Base-by-base conservation (phyloP, 2,888 invertebrate genomes). In the Oscheius sp. region DNA sequence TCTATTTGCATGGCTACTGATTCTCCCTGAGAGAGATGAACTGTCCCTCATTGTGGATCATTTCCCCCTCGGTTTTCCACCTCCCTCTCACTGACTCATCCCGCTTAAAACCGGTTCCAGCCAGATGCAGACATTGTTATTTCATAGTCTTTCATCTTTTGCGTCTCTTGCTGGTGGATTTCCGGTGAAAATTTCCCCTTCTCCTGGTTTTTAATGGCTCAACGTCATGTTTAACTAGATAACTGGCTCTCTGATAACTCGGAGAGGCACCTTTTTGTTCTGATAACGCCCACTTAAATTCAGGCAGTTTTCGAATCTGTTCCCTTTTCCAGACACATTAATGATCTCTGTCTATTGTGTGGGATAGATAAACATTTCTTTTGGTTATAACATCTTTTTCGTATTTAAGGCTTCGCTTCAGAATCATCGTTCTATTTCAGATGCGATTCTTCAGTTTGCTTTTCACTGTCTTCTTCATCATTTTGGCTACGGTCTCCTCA, bases 361-460 rank as follows among this genome's bases (percentile, higher is more conserved):
- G 53, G 29, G 21, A 13, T 33, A 29, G 33, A 57, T 57, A 57
- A 29, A 57, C 33, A 32, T 33, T 13, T 33, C 57, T 21, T 29
- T 9, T 13, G 29, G 57, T 21, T 57, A 10, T 33, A n/a, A 57
- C 65, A 33, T 47, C 65, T 1, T 51, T 48, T 10, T 48, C 50
- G 21, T 50, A 7, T 51, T 5, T 65, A 10, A 21, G 11, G 42
- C 51, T 29, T 11, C 21, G 13, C 33, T 51, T 66, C 37, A 4
- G 37, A 62, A 37, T 29, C 21, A 65, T 21, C 21, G 21, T 21
- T 21, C 37, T 35, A 2, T 53, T 60, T 13, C 37, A 53, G 63
- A 79, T 79, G 79, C 76, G 76, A 55, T 37, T 79, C 62, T 48
- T 78, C 53, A 66, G 74, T 33, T 62, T 79, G 60, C 57, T 79